Evolutionary conservation across 2,113 vertebrate genomes (phyloP).

Genomic region (Speoplatyrhinus poulsoni): DNA sequence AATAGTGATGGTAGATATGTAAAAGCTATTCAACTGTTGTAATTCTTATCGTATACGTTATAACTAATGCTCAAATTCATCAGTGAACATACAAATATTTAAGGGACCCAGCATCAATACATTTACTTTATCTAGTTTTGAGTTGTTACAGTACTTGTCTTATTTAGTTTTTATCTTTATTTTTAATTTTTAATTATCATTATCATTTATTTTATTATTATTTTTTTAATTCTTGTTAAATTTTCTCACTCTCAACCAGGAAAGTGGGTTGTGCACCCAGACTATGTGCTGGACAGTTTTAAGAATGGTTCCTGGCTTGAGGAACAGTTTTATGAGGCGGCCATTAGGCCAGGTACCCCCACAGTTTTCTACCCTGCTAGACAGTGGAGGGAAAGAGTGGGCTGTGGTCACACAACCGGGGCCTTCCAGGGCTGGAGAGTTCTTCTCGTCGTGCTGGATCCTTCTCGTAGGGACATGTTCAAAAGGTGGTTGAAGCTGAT

Average conservation of each 20-base stretch:
- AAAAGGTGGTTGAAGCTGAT: conserved; percentile 77
- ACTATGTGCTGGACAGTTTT: conserved; percentile 91
- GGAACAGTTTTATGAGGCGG: conserved; percentile 88
- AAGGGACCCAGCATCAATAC: background rate
- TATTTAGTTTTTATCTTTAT: conserved; percentile 2
- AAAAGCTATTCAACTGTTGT: background rate
- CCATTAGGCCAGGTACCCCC: conserved; percentile 38
- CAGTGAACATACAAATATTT: background rate
- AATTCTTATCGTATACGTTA: background rate
- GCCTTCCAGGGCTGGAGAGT: conserved; percentile 94
- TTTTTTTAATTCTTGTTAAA: background rate
- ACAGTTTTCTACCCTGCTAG: conserved; percentile 58
- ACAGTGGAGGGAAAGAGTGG: conserved; percentile 77
- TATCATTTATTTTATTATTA: background rate
- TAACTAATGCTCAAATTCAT: background rate
- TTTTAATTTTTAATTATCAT: background rate
- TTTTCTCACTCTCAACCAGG: conserved; percentile 70
- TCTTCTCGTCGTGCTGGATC: conserved; percentile 78
- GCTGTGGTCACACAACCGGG: conserved; percentile 76
- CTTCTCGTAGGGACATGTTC: conserved; percentile 77
- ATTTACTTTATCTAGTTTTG: background rate
- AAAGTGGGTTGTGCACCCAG: conserved; percentile 92
- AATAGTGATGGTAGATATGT: background rate
- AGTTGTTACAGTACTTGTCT: background rate
- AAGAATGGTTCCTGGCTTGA: conserved; percentile 88